Base-by-base conservation (phyloP, 2,888 invertebrate genomes). In the Amphipoea oculea region DNA sequence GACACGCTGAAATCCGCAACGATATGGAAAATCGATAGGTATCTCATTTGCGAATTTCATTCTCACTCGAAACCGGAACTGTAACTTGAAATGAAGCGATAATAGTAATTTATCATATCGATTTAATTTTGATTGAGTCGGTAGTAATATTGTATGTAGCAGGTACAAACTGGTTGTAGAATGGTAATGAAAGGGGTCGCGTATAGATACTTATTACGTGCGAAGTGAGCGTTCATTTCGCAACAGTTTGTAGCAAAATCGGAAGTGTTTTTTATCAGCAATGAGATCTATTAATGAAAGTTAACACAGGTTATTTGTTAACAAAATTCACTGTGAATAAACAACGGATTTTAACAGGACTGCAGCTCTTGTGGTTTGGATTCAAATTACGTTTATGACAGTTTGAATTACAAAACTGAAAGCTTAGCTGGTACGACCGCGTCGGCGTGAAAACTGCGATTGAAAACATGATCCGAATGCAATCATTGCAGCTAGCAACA, bases 81-180 rank as follows among this genome's bases (percentile, higher is more conserved):
- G 77, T 76, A 78, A 66, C 73, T 79, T 48, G 11, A 76, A 81
- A 77, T 69, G 70, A 65, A 73, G 57, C 63, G 54, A 65, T 72
- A 79, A 29, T 29, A 71, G 60, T 76, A 66, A 82, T 73, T 67
- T 76, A 79, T 73, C 66, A 73, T 65, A 79, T 81, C 74, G 70
- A 76, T 88, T 80, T 70, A 75, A 76, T 78, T 85, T 80, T 81
- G 79, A 87, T 87, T 73, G 69, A 74, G 73, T 76, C 54, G 73
- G n/a, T 76, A 79, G 36, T 70, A 42, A 71, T 69, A 78, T 76
- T 20, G 71, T 73, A 68, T 76, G 65, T 63, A 66, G 75, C 42
- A 60, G 9, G 66, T 71, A 67, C 17, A 73, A 79, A 79, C 79
- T 78, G 73, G 84, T 87, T 80, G 63, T 60, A 51, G 54, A 69